A percentile compares a stretch with the other conserved stretches of the same genome.
phyloP scores from a whole-genome alignment of 2,797 vertebrate species.

The Phrynocephalus guinanensis region DNA sequence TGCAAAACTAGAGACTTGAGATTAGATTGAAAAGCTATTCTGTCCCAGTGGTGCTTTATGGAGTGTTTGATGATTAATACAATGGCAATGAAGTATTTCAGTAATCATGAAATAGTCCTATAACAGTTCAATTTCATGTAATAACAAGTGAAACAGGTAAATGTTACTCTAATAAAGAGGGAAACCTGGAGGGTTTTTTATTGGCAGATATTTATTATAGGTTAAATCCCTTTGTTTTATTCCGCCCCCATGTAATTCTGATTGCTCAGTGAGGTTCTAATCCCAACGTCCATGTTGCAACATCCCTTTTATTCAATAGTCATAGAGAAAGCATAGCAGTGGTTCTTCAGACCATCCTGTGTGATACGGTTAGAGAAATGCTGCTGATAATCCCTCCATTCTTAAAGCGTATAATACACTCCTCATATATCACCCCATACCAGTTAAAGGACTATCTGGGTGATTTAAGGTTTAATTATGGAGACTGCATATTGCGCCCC shows the following conservation, averaged over 20 bases:
- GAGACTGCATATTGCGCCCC: too few species aligned
- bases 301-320: too few species aligned
- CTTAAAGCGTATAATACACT: neutral
- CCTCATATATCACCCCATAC: too few species aligned
- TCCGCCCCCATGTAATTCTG: slow-evolving; percentile 9
- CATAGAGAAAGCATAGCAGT: slow-evolving; percentile 36
- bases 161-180: neutral
- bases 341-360: neutral
- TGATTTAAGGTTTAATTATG: too few species aligned
- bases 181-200: neutral
- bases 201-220: neutral
- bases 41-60: neutral
- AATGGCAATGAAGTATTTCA: neutral
- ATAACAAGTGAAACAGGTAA: neutral
- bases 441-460: too few species aligned
- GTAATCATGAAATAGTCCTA: neutral
- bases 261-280: slow-evolving; percentile 27
- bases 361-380: neutral
- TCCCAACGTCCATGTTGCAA: neutral
- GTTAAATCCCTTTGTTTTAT: slow-evolving; percentile 45
- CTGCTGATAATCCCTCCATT: neutral
- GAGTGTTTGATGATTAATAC: neutral
- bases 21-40: neutral
- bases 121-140: neutral
- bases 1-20: neutral